These are phyloP conservation scores for Hirtodrosophila histrioides DNA, from an alignment of 2,888 invertebrate genomes.

Conservation along the genomic window DNA sequence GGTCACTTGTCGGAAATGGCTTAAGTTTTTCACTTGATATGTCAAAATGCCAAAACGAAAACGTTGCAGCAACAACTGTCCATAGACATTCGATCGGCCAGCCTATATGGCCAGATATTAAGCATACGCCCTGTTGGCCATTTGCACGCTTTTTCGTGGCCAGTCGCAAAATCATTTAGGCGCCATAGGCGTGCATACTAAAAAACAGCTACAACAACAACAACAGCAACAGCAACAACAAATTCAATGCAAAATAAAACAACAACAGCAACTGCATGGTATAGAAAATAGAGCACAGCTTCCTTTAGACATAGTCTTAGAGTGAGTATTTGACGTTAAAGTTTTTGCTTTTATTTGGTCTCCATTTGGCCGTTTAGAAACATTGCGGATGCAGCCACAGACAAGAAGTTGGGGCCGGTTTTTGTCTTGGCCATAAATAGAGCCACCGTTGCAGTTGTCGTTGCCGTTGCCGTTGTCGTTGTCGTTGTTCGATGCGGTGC, in stretches of 20 bases:
- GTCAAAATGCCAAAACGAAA: constrained; percentile 69
- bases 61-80: constrained; percentile 27
- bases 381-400: constrained; percentile 72
- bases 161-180: constrained; percentile 69
- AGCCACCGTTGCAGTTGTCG: constrained; percentile 46
- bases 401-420: constrained; percentile 75
- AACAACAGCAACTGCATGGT: constrained; percentile 15
- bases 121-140: constrained; percentile 72
- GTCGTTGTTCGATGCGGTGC: constrained; percentile 49
- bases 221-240: constrained; percentile 16
- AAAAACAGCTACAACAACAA: constrained; percentile 25
- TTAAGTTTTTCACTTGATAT: constrained; percentile 72
- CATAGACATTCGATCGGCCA: constrained; percentile 12
- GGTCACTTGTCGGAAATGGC: constrained; percentile 72
- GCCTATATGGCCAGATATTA: constrained; percentile 43
- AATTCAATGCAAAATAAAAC: constrained; percentile 2
- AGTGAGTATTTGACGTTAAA: neutral
- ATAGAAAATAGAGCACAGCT: constrained; percentile 60
- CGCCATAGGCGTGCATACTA: constrained; percentile 63
- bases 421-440: constrained; percentile 72
- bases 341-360: constrained; percentile 34
- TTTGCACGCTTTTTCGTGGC: constrained; percentile 52
- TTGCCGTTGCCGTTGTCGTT: constrained; percentile 9
- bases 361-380: constrained; percentile 63
- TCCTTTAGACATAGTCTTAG: constrained; percentile 59